Conservation (phyloP, 2,888 invertebrate species). For the Petrolisthes cinctipes region DNA sequence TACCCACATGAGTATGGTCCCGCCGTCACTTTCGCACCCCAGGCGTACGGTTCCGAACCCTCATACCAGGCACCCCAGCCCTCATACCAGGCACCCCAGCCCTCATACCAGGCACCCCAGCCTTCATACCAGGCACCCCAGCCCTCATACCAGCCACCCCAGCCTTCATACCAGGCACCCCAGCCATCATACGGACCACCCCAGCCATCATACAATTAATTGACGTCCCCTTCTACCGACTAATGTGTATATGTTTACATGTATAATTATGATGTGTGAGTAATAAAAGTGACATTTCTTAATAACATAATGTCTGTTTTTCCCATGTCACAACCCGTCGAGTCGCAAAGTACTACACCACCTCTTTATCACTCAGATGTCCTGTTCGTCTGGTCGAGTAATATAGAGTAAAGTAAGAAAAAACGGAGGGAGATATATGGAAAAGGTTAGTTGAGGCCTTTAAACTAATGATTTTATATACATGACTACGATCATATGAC, state of each 20-base stretch:
- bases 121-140: neutral
- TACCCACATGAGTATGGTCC: constrained; percentile 44
- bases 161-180: neutral
- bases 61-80: neutral
- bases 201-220: neutral
- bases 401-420: neutral
- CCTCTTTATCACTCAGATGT: too few species aligned
- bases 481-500: too few species aligned
- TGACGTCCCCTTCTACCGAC: neutral
- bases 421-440: neutral
- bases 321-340: too few species aligned
- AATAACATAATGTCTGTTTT: too few species aligned
- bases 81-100: neutral
- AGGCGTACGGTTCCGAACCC: neutral
- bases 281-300: too few species aligned
- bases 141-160: constrained; percentile 8
- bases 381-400: neutral
- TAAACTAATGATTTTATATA: too few species aligned
- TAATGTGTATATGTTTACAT: too few species aligned
- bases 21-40: constrained; percentile 27
- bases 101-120: neutral
- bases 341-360: too few species aligned
- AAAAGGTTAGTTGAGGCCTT: too few species aligned
- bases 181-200: neutral
- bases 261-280: too few species aligned